A percentile compares a stretch with the other conserved stretches of the same genome.
phyloP scores from a whole-genome alignment of 2,113 vertebrate genomes.

The Python bivittatus region DNA sequence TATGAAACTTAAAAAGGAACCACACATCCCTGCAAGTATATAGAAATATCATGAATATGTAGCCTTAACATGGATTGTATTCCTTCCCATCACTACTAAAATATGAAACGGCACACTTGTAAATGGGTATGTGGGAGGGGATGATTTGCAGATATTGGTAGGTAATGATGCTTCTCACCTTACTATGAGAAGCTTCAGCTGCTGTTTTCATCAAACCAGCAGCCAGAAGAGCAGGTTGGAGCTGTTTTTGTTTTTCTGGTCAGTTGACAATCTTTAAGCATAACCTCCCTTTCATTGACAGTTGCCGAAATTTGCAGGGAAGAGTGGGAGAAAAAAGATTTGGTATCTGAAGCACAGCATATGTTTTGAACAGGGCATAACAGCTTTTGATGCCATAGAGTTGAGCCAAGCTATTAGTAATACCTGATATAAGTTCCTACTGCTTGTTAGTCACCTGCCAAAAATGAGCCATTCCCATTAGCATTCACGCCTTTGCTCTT shows the following conservation, averaged over 20 bases:
- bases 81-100: background rate
- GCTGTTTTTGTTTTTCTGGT: background rate
- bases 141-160: background rate
- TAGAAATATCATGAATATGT: background rate
- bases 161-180: background rate
- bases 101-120: background rate
- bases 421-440: constrained; percentile 55
- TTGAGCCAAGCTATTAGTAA: constrained; percentile 67
- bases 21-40: background rate
- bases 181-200: background rate
- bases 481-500: constrained; percentile 39
- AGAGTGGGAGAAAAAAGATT: constrained; percentile 9
- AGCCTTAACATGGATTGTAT: background rate
- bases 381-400: constrained; percentile 49
- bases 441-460: constrained; percentile 57
- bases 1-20: background rate
- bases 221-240: background rate
- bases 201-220: background rate
- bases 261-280: background rate
- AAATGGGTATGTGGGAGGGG: background rate
- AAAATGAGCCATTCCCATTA: constrained; percentile 52
- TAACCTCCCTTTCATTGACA: background rate
- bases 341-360: constrained; percentile 47
- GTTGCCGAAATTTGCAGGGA: constrained; percentile 25
- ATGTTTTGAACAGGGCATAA: constrained; percentile 45